Conservation (phyloP, 2,797 vertebrate genomes). For the Pseudopleuronectes americanus region DNA sequence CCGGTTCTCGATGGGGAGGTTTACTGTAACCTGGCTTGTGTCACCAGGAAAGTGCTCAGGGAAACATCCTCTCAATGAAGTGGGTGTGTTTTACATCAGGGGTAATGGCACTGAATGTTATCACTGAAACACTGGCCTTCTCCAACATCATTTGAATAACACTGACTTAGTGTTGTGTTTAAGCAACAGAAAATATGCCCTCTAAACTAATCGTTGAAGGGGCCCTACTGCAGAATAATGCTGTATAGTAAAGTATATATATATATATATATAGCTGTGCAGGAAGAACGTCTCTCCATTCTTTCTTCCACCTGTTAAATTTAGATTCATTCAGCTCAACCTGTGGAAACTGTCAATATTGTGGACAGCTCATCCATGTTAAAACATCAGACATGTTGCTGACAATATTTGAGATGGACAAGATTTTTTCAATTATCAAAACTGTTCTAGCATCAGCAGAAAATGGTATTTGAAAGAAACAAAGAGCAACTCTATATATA, state of each 20-base stretch:
- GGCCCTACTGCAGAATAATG: no score
- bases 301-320: not conserved
- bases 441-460: not conserved
- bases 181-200: no score
- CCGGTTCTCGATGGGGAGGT: conserved; percentile 26
- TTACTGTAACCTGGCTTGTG: conserved; percentile 10
- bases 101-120: conserved; percentile 5
- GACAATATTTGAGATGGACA: not conserved
- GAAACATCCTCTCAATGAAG: no score
- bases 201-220: no score
- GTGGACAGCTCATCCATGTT: no score
- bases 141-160: not conserved
- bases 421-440: not conserved
- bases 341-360: not conserved
- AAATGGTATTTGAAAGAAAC: not conserved
- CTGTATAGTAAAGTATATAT: no score
- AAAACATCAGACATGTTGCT: not conserved
- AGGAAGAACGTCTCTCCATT: not conserved
- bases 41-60: no score
- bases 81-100: conserved; percentile 4
- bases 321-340: not conserved
- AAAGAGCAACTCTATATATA: not conserved
- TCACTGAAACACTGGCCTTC: not conserved
- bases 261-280: no score
- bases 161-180: not conserved